Base-by-base conservation (phyloP, 2,113 vertebrate species). In the Phoxinus phoxinus region DNA sequence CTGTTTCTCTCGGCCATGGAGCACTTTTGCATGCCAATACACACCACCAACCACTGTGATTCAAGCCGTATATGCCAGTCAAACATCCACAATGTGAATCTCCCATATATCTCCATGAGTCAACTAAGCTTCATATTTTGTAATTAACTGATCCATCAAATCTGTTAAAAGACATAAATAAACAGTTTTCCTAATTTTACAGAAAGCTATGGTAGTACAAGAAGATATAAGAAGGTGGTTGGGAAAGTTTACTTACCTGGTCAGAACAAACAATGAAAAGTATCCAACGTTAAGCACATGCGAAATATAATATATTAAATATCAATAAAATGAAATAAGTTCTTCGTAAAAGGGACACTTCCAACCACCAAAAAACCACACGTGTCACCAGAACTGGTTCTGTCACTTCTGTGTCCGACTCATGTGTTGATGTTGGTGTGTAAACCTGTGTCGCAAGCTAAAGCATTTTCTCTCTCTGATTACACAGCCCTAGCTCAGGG, bases 381-480 rank as follows among this genome's bases (percentile, higher is more conserved):
- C 9, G 32, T 25, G 58, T 79, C 15, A 48, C 72, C 4, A 1
- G 87, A 93, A 94, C 93, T 83, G 91, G 94, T 95, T 93, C 83
- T 78, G 79, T 92, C 35, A 65, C 89, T 90, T 86, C 48, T 15
- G 72, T 17, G 13, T 63, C 67, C 58, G 58, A 53, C 17, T 21
- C 9, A 21, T 84, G 56, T 77, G 65, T 30, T 32, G 37, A 73
- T 86, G 87, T 63, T 92, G 72, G 90, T 90, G 87, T 89, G 88
- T 87, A 87, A 92, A 91, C 83, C 51, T 44, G 37, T 12, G 48
- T 27, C 69, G 27, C 25, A 32, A 9, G 78, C 63, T 46, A 61
- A 58, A 11, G 51, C 17, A 51, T 51, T 81, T 63, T 56, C 72
- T 67, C n/a, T 27, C 9, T 77, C n/a, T 81, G 32, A 59, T 74